These are phyloP conservation scores for Argyrosomus japonicus DNA, from an alignment of 2,113 vertebrate genomes.

Conservation along the genomic window DNA sequence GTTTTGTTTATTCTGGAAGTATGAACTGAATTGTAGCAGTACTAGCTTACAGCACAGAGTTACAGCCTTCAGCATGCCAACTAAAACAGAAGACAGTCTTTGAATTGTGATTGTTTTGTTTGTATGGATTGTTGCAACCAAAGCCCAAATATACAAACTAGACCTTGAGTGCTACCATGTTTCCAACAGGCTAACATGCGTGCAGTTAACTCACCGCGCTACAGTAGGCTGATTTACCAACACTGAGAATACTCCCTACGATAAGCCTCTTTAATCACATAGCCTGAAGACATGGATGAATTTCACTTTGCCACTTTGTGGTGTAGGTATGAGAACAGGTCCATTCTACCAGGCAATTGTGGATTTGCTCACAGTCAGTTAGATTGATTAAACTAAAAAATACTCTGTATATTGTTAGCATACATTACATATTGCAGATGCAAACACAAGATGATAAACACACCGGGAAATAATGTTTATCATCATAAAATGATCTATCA, in stretches of 20 bases:
- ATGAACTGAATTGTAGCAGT: background rate
- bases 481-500: background rate
- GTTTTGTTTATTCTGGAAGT: conserved; percentile 1
- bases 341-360: background rate
- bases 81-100: background rate
- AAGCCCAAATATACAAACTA: no score
- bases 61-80: background rate
- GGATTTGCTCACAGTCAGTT: background rate
- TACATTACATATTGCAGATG: background rate
- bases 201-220: no score
- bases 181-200: no score
- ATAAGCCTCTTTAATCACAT: no score
- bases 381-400: background rate
- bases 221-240: no score
- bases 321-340: background rate
- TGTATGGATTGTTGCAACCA: background rate
- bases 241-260: no score
- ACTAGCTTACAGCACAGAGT: background rate
- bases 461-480: background rate
- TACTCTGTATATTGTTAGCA: background rate
- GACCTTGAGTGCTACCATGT: no score
- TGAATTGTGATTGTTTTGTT: background rate
- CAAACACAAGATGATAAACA: background rate
- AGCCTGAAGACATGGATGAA: background rate
- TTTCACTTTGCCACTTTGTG: background rate